These are phyloP conservation scores for Stomatorhinus ivindoensis DNA, from an alignment of 2,113 vertebrate genomes.

Conservation along the genomic window DNA sequence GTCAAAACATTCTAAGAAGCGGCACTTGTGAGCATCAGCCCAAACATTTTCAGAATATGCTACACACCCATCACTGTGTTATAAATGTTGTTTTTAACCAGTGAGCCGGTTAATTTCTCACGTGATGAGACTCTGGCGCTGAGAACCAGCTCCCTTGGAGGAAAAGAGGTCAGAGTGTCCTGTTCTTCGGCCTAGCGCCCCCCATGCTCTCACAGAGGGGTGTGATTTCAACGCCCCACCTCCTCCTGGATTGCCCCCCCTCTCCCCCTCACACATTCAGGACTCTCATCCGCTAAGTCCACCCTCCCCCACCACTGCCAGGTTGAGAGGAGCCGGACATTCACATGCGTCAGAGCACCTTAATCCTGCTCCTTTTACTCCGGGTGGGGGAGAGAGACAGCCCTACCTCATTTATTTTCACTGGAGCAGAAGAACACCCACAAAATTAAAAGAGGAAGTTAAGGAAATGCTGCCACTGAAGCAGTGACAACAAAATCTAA, in stretches of 20 bases:
- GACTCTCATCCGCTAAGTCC: neutral
- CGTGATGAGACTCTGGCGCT: neutral
- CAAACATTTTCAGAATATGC: neutral
- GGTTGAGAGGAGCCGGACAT: neutral
- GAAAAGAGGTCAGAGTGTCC: neutral
- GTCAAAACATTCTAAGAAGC: neutral
- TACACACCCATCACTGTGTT: neutral
- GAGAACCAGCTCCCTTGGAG: too few species aligned
- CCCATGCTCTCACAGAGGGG: neutral
- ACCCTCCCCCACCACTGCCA: too few species aligned
- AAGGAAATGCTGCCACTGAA: neutral
- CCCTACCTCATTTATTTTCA: neutral
- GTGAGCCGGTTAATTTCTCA: neutral
- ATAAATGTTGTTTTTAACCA: neutral
- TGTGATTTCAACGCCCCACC: too few species aligned
- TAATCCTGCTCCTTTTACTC: neutral
- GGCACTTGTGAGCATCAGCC: too few species aligned
- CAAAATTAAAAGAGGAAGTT: neutral
- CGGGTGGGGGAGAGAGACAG: too few species aligned
- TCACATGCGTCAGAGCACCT: neutral
- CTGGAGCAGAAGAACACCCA: neutral
- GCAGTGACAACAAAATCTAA: neutral
- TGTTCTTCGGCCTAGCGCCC: neutral
- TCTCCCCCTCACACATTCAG: neutral
- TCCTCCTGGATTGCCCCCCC: too few species aligned